Conservation (phyloP, 2,113 vertebrate genomes). For the Sapajus apella region DNA sequence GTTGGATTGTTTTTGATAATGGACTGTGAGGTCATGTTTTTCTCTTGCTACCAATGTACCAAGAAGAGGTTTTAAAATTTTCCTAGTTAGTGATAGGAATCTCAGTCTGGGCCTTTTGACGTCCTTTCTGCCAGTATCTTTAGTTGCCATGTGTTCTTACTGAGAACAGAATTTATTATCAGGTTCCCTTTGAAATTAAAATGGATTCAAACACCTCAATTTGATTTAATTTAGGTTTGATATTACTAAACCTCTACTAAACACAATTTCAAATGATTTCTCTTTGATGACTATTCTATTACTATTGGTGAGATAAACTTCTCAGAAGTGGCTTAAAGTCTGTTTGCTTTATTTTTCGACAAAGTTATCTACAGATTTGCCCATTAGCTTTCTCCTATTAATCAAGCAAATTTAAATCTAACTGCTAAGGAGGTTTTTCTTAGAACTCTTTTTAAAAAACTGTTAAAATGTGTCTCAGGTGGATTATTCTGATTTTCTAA, state of each 20-base stretch:
- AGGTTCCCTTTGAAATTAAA: neutral
- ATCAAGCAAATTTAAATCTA: constrained; percentile 31
- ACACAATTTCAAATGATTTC: neutral
- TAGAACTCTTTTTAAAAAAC: neutral
- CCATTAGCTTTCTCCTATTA: neutral
- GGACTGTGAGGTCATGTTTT: neutral
- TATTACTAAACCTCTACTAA: neutral
- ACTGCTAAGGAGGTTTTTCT: neutral
- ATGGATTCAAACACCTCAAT: neutral
- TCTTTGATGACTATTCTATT: neutral
- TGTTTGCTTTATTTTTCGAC: constrained; percentile 38
- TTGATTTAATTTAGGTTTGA: neutral
- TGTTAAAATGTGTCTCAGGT: neutral
- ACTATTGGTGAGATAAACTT: constrained; percentile 1
- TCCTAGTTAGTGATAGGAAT: neutral
- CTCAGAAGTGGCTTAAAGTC: neutral
- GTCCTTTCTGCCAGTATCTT: neutral
- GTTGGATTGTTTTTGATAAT: constrained; percentile 36
- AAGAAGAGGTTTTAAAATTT: neutral
- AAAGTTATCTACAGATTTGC: neutral
- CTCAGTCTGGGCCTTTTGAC: neutral
- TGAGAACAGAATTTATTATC: constrained; percentile 27
- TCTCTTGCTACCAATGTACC: neutral
- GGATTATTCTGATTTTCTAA: constrained; percentile 40
- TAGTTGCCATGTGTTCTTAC: neutral